Conservation (phyloP, 53 echinoderm and acorn worm genomes). For the Holothuria leucospilota region DNA sequence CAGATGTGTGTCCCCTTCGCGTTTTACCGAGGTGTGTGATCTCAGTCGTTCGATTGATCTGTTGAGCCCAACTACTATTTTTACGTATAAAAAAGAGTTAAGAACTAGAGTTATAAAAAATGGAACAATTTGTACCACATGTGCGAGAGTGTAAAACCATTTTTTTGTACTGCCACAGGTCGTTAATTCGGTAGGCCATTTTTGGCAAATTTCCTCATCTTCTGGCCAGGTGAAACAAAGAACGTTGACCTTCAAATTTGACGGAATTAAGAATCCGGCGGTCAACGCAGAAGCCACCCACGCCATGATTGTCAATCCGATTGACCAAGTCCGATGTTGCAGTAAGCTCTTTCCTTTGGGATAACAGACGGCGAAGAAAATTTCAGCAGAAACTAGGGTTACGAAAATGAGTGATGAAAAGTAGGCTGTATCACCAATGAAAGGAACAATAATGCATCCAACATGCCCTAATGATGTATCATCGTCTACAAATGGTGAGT, state of each 20-base stretch:
- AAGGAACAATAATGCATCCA: conserved; percentile 74
- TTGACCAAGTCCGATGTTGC: conserved; percentile 45
- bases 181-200: conserved; percentile 48
- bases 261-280: conserved; percentile 67
- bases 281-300: conserved; percentile 68
- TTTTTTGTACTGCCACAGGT: conserved; percentile 24
- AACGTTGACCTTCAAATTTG: conserved; percentile 43
- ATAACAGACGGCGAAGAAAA: conserved; percentile 82
- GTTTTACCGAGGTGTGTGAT: conserved; percentile 62
- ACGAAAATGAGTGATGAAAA: conserved; percentile 88
- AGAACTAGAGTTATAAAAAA: conserved; percentile 79
- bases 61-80: conserved; percentile 74
- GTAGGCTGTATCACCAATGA: conserved; percentile 78
- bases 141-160: conserved; percentile 64
- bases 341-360: conserved; percentile 51
- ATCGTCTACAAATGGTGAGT: conserved; percentile 73
- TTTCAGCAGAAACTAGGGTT: conserved; percentile 80
- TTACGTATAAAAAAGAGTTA: conserved; percentile 70
- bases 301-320: conserved; percentile 45
- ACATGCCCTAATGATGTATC: conserved; percentile 65
- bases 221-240: conserved; percentile 65
- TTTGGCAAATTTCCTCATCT: conserved; percentile 33
- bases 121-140: conserved; percentile 78
- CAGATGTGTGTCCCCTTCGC: conserved; percentile 62
- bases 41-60: conserved; percentile 74